Evolutionary conservation across 2,113 vertebrate species (phyloP).

Genomic region (Strigops habroptila): DNA sequence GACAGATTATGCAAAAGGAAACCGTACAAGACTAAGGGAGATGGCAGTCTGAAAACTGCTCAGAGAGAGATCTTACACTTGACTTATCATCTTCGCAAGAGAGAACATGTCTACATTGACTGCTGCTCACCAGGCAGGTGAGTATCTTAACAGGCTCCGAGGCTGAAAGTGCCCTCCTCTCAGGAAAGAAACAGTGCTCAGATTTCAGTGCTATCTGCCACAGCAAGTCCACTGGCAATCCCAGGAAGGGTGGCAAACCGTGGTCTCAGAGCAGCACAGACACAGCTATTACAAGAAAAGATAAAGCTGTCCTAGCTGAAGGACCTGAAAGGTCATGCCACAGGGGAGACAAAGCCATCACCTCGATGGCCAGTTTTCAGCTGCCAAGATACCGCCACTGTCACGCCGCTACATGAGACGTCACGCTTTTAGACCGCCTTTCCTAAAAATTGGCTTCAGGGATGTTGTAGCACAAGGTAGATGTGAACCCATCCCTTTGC

Average conservation of each 20-base stretch:
- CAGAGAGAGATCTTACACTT: neutral
- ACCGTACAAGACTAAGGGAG: neutral
- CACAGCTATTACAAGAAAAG: neutral
- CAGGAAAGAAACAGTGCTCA: neutral
- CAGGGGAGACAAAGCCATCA: neutral
- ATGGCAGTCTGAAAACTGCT: neutral
- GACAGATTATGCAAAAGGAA: neutral
- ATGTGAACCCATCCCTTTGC: neutral
- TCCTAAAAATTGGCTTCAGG: neutral
- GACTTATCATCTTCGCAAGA: neutral
- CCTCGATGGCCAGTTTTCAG: neutral
- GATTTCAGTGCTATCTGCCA: neutral
- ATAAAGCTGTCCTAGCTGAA: neutral
- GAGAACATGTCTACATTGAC: neutral
- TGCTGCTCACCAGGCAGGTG: neutral
- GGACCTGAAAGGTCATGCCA: neutral
- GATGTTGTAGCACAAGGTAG: neutral
- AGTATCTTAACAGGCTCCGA: neutral
- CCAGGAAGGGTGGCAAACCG: neutral
- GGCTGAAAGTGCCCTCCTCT: neutral
- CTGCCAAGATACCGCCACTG: no score
- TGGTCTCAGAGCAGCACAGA: neutral
- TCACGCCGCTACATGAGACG: fast-evolving
- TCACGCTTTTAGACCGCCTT: neutral
- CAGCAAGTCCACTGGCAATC: neutral